A percentile compares a stretch with the other conserved stretches of the same genome.
Conservation (phyloP, 1,140 invertebrate species). For the Mizuhopecten yessoensis region DNA sequence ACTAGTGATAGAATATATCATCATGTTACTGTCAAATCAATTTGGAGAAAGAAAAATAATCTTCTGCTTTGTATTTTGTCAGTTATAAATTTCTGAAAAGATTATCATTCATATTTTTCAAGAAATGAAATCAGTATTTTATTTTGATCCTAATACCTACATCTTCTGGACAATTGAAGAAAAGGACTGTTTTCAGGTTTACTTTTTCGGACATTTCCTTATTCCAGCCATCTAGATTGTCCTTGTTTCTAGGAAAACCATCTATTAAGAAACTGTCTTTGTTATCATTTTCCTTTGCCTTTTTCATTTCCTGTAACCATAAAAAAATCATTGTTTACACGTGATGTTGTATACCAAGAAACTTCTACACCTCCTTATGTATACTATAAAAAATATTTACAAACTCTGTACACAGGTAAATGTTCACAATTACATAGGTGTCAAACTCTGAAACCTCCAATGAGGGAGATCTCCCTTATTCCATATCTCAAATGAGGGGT, state of each 20-base stretch:
- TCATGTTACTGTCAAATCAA: no score
- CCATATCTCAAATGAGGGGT: no score
- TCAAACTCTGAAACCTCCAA: no score
- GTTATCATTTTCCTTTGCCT: constrained; percentile 89
- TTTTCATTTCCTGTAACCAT: constrained; percentile 54
- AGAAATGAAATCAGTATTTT: neutral
- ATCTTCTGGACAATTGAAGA: constrained; percentile 95
- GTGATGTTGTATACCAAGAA: neutral
- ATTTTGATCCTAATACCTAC: constrained; percentile 78
- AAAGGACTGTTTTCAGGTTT: constrained; percentile 94
- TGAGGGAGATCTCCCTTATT: no score
- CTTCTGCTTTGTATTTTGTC: no score
- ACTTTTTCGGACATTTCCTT: constrained; percentile 93
- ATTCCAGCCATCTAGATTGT: constrained; percentile 98
- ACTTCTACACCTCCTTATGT: no score
- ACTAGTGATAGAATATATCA: no score
- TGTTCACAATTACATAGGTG: no score
- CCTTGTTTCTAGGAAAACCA: constrained; percentile 98
- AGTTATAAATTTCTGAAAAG: no score
- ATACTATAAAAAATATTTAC: no score
- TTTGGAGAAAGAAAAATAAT: no score
- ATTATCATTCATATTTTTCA: neutral
- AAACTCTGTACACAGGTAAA: no score
- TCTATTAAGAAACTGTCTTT: constrained; percentile 95
- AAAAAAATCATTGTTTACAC: neutral